phyloP scores from a whole-genome alignment of 2,113 vertebrate genomes.

The cattle (Bos taurus) region ARS-UCD2.0 NC_037334.1:44501001-44501500 shows the following conservation, averaged over 20 bases:
- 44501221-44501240: conserved; percentile 17
- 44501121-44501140: conserved; percentile 41
- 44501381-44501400: neutral
- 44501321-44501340: neutral
- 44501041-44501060: conserved; percentile 69
- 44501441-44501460: conserved; percentile 37
- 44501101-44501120: conserved; percentile 63
- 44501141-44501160: conserved; percentile 36
- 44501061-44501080: conserved; percentile 65
- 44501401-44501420: neutral
- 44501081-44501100: conserved; percentile 67
- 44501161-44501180: conserved; percentile 33
- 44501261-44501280: neutral
- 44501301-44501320: neutral
- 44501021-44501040: conserved; percentile 84
- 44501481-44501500: conserved; percentile 23
- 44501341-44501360: neutral
- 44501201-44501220: conserved; percentile 22
- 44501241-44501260: neutral
- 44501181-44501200: neutral
- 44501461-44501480: conserved; percentile 35
- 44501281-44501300: neutral
- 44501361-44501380: neutral
- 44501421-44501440: conserved; percentile 38
- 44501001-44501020: conserved; percentile 99